Conservation (phyloP, 2,797 vertebrate genomes). For the Diglossa cyanea region DNA sequence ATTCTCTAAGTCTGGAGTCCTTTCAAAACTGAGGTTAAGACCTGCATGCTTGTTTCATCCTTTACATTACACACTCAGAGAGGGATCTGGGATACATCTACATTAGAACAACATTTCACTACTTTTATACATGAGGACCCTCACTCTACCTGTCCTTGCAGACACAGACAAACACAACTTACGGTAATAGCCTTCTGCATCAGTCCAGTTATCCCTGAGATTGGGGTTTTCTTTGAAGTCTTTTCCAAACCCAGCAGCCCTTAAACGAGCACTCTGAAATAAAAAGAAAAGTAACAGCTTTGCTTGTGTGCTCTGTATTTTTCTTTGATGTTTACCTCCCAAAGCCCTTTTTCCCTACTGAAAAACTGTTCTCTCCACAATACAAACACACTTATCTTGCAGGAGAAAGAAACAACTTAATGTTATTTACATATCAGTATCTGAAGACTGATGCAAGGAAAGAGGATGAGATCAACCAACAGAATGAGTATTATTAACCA, state of each 20-base stretch:
- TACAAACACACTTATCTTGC: background rate
- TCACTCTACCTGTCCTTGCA: background rate
- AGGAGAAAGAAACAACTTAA: background rate
- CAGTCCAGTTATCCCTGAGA: constrained; percentile 99
- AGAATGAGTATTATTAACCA: background rate
- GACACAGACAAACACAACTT: constrained; percentile 61
- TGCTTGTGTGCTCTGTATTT: background rate
- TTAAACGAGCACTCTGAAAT: constrained; percentile 91
- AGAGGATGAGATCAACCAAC: background rate
- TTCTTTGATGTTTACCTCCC: background rate
- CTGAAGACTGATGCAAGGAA: background rate
- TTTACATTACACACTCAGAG: background rate
- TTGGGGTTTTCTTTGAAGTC: constrained; percentile 99
- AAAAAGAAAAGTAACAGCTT: background rate
- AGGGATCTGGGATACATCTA: background rate
- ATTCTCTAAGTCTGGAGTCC: background rate
- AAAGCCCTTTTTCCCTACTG: background rate
- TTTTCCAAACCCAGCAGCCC: constrained; percentile 95
- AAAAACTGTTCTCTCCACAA: background rate
- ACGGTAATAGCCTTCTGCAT: constrained; percentile 98
- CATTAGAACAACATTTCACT: background rate
- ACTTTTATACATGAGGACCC: background rate
- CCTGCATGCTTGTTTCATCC: background rate
- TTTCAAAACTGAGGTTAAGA: background rate
- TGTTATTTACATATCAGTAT: background rate